Percentiles rank a stretch among this genome's conserved stretches.
phyloP scores from a whole-genome alignment of 2,888 invertebrate species.

The Mycalesis mineus region DNA sequence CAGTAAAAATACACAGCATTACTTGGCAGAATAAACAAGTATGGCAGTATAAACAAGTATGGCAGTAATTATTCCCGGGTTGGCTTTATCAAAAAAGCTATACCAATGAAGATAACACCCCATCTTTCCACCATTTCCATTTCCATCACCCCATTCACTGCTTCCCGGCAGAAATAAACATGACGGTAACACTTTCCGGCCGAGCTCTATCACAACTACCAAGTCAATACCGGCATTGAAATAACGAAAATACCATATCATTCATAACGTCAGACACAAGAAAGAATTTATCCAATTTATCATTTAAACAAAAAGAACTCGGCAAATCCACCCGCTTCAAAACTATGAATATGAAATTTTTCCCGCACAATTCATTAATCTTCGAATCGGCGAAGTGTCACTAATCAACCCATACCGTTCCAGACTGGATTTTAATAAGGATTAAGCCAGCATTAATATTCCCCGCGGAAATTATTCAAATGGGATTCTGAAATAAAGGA shows the following conservation, averaged over 20 bases:
- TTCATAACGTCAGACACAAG: neutral
- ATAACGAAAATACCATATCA: neutral
- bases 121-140: no score
- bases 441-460: slow-evolving; percentile 26
- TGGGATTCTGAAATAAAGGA: slow-evolving; percentile 21
- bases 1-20: no score
- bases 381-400: slow-evolving; percentile 20
- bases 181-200: no score
- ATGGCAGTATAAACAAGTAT: no score
- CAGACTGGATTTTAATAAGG: slow-evolving; percentile 26
- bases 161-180: no score
- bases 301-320: neutral
- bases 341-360: slow-evolving; percentile 11
- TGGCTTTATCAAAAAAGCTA: no score
- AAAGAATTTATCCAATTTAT: neutral
- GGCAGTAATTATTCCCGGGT: no score
- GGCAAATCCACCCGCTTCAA: neutral
- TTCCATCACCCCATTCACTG: no score
- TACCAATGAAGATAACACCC: no score
- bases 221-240: no score
- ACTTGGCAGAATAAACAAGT: no score
- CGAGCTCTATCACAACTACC: no score
- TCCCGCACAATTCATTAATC: slow-evolving; percentile 16
- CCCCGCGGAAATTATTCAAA: slow-evolving; percentile 29
- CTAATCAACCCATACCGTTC: slow-evolving; percentile 23